Percentiles rank a stretch among this genome's conserved stretches.
phyloP scores from a whole-genome alignment of 2,113 vertebrate species.

The Rhabdornis inornatus region DNA sequence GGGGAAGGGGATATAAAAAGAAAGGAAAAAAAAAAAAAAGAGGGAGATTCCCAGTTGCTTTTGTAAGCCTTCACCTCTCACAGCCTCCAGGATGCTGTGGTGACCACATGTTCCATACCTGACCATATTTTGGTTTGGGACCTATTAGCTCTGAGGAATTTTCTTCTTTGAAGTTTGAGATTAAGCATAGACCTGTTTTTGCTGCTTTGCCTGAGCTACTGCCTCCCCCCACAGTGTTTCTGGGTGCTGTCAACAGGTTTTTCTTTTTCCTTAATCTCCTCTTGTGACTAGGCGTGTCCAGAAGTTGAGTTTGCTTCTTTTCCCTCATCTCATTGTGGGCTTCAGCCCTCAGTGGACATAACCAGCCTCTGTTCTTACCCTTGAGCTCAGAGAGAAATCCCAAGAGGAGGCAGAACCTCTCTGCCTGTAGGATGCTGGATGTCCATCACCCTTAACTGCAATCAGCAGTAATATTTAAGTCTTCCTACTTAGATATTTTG shows the following conservation, averaged over 20 bases:
- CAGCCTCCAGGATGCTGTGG: conserved; percentile 10
- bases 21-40: no score
- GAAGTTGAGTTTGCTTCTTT: neutral
- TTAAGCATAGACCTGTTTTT: neutral
- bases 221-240: neutral
- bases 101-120: conserved; percentile 57
- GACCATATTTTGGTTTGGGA: conserved; percentile 42
- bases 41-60: neutral
- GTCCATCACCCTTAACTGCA: neutral
- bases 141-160: conserved; percentile 27
- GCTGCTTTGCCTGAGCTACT: neutral
- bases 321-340: rapidly evolving
- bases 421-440: neutral
- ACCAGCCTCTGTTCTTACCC: neutral
- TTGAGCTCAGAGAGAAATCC: neutral
- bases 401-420: neutral
- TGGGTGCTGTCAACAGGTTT: neutral
- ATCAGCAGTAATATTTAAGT: neutral
- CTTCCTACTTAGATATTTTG: neutral
- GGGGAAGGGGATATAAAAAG: neutral
- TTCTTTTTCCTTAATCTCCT: neutral
- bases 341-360: neutral
- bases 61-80: neutral
- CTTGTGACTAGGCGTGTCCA: neutral
- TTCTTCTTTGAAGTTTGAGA: conserved; percentile 48